phyloP scores from a whole-genome alignment of 2,797 vertebrate genomes.

The Cynodonichthys magdalenae region DNA sequence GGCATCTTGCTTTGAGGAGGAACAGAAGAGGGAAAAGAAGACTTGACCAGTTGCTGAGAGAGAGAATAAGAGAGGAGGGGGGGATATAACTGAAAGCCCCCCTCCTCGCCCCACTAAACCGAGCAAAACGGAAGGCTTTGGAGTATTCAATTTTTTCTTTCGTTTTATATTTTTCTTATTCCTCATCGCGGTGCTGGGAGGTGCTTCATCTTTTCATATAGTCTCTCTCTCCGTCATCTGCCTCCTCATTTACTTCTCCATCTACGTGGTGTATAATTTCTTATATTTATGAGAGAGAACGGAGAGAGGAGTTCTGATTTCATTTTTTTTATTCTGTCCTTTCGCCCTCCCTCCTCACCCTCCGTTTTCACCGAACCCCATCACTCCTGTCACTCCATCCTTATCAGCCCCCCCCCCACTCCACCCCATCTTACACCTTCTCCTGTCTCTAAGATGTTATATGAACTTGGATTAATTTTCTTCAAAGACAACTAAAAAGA shows the following conservation, averaged over 20 bases:
- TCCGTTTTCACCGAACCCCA: conserved; percentile 45
- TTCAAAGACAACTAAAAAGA: conserved; percentile 62
- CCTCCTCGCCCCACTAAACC: conserved; percentile 67
- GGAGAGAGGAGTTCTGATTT: conserved; percentile 64
- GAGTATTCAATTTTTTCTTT: conserved; percentile 89
- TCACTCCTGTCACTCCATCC: conserved; percentile 57
- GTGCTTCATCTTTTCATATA: conserved; percentile 85
- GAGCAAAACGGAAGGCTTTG: conserved; percentile 86
- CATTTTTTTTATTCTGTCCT: conserved; percentile 37
- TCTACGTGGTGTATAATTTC: conserved; percentile 85
- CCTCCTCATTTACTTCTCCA: conserved; percentile 86
- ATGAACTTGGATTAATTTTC: conserved; percentile 81
- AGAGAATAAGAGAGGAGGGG: conserved; percentile 59
- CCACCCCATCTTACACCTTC: conserved; percentile 45
- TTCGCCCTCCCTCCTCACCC: conserved; percentile 51
- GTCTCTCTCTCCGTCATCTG: conserved; percentile 83
- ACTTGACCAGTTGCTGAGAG: conserved; percentile 71
- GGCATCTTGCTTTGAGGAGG: conserved; percentile 70
- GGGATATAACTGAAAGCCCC: conserved; percentile 71
- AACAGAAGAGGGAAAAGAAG: conserved; percentile 72
- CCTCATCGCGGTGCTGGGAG: conserved; percentile 86
- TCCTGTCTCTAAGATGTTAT: conserved; percentile 70
- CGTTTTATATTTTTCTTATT: conserved; percentile 87
- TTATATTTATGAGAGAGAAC: conserved; percentile 79
- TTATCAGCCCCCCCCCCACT: conserved; percentile 51